Evolutionary conservation across 2,113 vertebrate genomes (phyloP).

Genomic region (Uria aalge): DNA sequence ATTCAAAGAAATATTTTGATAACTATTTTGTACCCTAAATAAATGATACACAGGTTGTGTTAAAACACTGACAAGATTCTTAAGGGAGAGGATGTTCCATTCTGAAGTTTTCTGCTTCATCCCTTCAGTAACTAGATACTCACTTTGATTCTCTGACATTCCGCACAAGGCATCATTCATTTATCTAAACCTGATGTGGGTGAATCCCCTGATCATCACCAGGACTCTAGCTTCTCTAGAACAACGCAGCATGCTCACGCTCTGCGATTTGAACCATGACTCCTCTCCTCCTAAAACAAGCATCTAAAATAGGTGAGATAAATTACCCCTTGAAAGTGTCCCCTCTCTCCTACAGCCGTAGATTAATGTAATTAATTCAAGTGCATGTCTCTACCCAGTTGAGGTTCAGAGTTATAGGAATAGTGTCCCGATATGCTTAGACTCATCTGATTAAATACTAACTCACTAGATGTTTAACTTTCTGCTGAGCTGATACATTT

Average conservation of each 20-base stretch:
- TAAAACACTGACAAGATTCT: neutral
- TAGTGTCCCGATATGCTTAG: accelerated
- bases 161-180: neutral
- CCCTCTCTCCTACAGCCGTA: neutral
- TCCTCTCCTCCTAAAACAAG: neutral
- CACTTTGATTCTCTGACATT: neutral
- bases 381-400: neutral
- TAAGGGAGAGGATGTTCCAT: neutral
- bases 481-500: neutral
- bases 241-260: neutral
- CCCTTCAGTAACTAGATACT: neutral
- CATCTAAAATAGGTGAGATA: neutral
- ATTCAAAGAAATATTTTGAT: neutral
- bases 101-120: neutral
- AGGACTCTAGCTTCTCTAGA: neutral
- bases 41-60: neutral
- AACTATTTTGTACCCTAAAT: neutral
- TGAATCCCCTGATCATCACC: neutral
- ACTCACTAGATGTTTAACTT: neutral
- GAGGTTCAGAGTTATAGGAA: neutral
- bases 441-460: neutral
- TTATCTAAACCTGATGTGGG: neutral
- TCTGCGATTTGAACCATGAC: neutral
- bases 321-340: neutral
- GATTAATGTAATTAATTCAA: neutral